A percentile compares a stretch with the other conserved stretches of the same genome.
Evolutionary conservation across 2,797 vertebrate genomes (phyloP).

Genomic region (Tokudaia muenninki): DNA sequence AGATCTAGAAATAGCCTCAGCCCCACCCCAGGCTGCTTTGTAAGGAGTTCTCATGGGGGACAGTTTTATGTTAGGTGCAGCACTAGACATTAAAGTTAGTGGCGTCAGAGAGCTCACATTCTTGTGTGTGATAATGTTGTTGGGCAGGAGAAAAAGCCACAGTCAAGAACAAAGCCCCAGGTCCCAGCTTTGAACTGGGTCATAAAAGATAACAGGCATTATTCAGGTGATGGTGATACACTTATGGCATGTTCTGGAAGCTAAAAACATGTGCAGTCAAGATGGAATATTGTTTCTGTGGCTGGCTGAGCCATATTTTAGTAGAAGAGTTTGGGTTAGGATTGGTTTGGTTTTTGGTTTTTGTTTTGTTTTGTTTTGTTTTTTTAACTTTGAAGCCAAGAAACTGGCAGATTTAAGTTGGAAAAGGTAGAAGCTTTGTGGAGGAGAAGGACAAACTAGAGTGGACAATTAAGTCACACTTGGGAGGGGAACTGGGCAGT

Average conservation of each 20-base stretch:
- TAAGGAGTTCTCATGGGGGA: not conserved
- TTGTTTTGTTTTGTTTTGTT: not conserved
- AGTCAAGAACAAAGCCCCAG: not conserved
- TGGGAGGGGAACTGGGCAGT: not conserved
- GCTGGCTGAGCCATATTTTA: not conserved
- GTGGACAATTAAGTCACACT: not conserved
- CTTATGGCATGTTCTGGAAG: not conserved
- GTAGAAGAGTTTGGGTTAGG: not conserved
- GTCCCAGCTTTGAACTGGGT: not conserved
- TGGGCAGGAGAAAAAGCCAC: not conserved
- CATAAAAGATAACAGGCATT: not conserved
- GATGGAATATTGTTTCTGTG: not conserved
- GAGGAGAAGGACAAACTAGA: not conserved
- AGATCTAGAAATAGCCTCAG: slow-evolving; percentile 13
- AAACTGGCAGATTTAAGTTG: not conserved
- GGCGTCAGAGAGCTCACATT: not conserved
- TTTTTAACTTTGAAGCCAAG: not conserved
- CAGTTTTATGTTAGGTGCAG: not conserved
- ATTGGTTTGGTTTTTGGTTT: not conserved
- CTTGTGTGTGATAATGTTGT: not conserved
- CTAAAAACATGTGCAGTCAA: not conserved
- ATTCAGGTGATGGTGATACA: not conserved
- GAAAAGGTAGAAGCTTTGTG: not conserved
- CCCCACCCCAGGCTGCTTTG: not conserved
- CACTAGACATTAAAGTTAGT: not conserved